Conservation (phyloP, 2,113 vertebrate species). For the Fregetta grallaria region DNA sequence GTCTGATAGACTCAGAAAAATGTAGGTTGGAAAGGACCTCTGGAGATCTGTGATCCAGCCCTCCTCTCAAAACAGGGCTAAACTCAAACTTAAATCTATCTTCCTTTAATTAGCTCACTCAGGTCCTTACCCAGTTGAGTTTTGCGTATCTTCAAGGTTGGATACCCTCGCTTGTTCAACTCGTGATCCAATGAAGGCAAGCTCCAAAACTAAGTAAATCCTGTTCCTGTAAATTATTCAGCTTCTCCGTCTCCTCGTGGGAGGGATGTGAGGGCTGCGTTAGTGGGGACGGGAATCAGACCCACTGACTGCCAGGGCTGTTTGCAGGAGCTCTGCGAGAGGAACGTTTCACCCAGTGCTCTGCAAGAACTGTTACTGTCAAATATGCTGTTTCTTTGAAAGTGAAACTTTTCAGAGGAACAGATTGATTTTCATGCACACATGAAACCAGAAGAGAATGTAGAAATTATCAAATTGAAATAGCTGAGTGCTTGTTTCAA, state of each 20-base stretch:
- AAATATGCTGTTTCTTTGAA: neutral
- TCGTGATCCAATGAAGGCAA: neutral
- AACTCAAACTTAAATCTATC: neutral
- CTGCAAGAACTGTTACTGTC: neutral
- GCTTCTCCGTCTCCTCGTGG: neutral
- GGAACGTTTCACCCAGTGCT: neutral
- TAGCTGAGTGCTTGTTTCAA: constrained; percentile 27
- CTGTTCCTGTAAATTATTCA: neutral
- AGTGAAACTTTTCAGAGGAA: neutral
- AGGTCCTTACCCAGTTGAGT: neutral
- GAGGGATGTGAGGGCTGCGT: neutral
- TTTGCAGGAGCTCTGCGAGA: neutral
- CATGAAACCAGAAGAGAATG: neutral
- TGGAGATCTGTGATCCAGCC: neutral
- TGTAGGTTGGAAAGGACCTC: neutral
- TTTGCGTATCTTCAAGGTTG: neutral
- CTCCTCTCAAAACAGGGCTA: neutral
- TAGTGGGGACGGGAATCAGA: neutral
- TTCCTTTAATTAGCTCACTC: neutral
- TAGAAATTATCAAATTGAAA: constrained; percentile 29
- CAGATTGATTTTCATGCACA: neutral
- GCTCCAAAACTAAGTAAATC: neutral
- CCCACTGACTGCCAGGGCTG: neutral
- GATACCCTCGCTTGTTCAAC: neutral
- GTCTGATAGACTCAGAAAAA: neutral